Evolutionary conservation across 2,888 invertebrate species (phyloP), one percentile per base, ranked within the genome.

Genomic region (Cerceris ruficornis): DNA sequence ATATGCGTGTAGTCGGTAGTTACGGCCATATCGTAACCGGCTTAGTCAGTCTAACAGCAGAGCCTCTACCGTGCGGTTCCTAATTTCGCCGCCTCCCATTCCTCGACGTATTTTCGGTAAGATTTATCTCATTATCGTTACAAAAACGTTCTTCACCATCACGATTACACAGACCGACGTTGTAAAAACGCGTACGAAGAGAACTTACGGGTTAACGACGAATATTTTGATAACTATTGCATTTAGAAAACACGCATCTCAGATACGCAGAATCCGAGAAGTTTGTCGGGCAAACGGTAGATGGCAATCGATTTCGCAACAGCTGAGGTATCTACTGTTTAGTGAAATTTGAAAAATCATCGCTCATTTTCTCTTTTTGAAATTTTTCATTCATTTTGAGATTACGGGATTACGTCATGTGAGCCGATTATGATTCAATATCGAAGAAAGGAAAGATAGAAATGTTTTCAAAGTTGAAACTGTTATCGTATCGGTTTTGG

Each of bases 221-320:
- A 28, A 28, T 28, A 28, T 28, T 28, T 28, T 28, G 28, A 28
- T 28, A 28, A 28, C 28, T 28, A 28, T 28, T 28, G 28, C 28
- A 2, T 2, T 28, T 1, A 28, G 28, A 28, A 28, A 28, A 28
- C 28, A 28, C 28, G 28, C 28, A 28, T 28, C 28, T 28, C 28
- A 28, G 42, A 13, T 7, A 17, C 14, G 28, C 15, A 54, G 14
- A 41, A 9, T 7, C 4, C 9, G 54, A 7, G n/a, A 73, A 42
- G 49, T 82, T 78, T n/a, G 41, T 17, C 6, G 41, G 14, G 46
- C 8, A 50, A 17, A 72, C 82, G 75, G 4, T 66, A 85, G 83
- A 82, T 85, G 83, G 75, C 73, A 49, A 75, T 66, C 67, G 58
- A 72, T 75, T 57, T 42, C n/a, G 7, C 1, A 7, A 17, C 6